Base-by-base conservation (phyloP, 2,888 invertebrate species). In the Microctonus brassicae region DNA sequence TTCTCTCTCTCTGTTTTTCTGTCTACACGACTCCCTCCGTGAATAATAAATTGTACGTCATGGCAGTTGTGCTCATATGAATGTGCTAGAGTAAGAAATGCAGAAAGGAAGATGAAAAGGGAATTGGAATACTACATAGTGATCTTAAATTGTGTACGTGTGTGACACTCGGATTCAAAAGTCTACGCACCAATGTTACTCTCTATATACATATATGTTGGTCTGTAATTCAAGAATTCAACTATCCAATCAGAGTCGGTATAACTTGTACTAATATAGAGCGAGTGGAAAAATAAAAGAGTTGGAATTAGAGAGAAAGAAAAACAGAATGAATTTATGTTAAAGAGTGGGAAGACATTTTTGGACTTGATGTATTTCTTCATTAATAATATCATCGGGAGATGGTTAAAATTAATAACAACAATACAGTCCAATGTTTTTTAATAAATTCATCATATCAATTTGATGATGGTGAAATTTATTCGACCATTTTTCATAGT, bases 191-290 rank as follows among this genome's bases (percentile, higher is more conserved):
- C 61, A 53, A 17, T 64, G 75, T 74, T 73, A 72, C 78, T 78
- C n/a, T n/a, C n/a, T n/a, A n/a, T n/a, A n/a, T n/a, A n/a, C n/a
- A 79, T 79, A 80, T 80, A 79, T 78, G 78, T 79, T 76, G 76
- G 76, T 77, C 78, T 80, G 79, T 79, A 81, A 81, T 81, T 81
- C 80, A 80, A 81, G 81, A 80, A 77, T 80, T 79, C 77, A 78
- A 80, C 78, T 79, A 79, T 79, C 80, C 78, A 79, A 79, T 79
- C 79, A 78, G 76, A 77, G 78, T n/a, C 73, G 77, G 74, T 76
- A 75, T 62, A 34, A 33, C 47, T 47, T 29, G 34, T 42, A 29
- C 42, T 57, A 52, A 11, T 29, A 34, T 34, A 29, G 9, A 58
- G 13, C 13, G 20, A 29, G 29, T 17, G 33, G 55, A 42, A 57